These are phyloP conservation scores for Cyanistes caeruleus DNA, from an alignment of 2,113 vertebrate genomes.

Conservation along the genomic window DNA sequence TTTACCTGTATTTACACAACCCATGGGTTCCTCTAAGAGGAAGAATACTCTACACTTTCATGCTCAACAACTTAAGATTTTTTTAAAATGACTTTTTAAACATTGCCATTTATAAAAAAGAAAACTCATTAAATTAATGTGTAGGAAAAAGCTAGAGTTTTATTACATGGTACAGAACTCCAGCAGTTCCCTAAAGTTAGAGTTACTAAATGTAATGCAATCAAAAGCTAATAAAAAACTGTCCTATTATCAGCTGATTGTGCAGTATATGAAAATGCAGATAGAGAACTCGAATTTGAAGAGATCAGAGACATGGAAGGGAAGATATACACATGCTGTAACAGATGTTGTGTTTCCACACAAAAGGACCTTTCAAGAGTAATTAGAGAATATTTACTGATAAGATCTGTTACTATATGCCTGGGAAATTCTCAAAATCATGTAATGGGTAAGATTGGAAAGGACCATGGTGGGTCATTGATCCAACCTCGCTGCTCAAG, in stretches of 20 bases:
- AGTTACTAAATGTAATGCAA: background rate
- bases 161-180: background rate
- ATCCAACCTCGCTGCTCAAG: background rate
- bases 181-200: background rate
- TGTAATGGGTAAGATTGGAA: background rate
- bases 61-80: background rate
- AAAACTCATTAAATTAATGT: background rate
- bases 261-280: background rate
- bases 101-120: background rate
- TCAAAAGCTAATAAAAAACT: background rate
- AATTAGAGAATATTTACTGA: background rate
- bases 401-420: background rate
- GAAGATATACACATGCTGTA: background rate
- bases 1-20: background rate
- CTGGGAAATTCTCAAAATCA: background rate
- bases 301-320: background rate
- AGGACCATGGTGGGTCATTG: background rate
- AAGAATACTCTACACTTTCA: background rate
- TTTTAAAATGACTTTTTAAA: background rate
- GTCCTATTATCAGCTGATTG: background rate
- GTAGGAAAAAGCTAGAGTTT: background rate
- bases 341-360: background rate
- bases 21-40: background rate
- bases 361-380: background rate
- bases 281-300: background rate